These are phyloP conservation scores for Sebastes glaucus DNA, from an alignment of 2,797 vertebrate genomes.

Conservation along the genomic window DNA sequence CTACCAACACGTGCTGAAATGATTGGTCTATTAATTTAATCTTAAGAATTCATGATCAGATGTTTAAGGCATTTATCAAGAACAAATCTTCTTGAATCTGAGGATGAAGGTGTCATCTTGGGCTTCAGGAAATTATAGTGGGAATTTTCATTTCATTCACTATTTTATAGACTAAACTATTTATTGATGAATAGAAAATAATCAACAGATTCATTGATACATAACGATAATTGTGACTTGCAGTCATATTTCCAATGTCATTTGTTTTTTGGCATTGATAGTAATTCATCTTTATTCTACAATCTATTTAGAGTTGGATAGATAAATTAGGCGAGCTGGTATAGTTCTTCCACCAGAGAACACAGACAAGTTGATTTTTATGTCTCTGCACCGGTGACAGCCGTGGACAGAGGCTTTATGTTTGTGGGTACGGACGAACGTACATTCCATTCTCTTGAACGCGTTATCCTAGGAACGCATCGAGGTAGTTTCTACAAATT, in stretches of 20 bases:
- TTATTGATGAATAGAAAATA: no score
- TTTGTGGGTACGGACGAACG: accelerated
- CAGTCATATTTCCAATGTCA: neutral
- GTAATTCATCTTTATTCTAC: neutral
- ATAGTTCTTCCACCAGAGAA: neutral
- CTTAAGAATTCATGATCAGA: neutral
- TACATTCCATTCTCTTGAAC: no score
- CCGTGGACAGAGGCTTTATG: no score
- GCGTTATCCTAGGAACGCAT: no score
- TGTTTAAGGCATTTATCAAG: neutral
- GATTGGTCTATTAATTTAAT: neutral
- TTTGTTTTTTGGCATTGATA: neutral
- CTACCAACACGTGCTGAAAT: neutral
- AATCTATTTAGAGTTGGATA: neutral
- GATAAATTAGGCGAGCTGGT: neutral
- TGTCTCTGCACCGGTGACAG: no score
- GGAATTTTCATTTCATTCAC: no score
- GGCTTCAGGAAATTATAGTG: neutral
- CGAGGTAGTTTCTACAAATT: no score
- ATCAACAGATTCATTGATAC: neutral
- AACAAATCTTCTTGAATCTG: neutral
- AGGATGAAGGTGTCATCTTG: neutral
- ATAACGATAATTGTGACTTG: neutral
- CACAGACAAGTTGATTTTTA: neutral
- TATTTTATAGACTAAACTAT: no score